phyloP scores from a whole-genome alignment of 2,113 vertebrate genomes.

The Mastomys natalensis region DNA sequence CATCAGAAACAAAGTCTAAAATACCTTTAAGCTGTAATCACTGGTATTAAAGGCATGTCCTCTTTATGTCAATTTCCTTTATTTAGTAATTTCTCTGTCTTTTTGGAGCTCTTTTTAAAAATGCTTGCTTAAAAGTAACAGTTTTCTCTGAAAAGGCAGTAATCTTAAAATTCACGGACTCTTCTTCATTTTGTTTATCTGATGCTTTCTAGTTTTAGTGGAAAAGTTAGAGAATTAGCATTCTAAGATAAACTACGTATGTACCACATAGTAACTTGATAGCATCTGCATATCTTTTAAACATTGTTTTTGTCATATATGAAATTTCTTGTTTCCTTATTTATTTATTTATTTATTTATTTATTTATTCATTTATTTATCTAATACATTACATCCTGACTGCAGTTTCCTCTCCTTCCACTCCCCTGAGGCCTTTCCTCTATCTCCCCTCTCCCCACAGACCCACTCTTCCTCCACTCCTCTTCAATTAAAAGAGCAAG shows the following conservation, averaged over 20 bases:
- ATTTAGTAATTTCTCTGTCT: conserved; percentile 54
- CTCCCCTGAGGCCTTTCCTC: neutral
- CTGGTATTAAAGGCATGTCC: conserved; percentile 29
- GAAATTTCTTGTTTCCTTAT: conserved; percentile 10
- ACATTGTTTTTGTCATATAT: neutral
- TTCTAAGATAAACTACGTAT: neutral
- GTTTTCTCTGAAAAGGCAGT: conserved; percentile 38
- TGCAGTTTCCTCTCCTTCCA: neutral
- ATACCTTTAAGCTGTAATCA: conserved; percentile 62
- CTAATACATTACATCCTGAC: neutral
- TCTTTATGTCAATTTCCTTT: conserved; percentile 53
- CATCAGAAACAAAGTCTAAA: conserved; percentile 50
- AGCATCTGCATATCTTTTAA: conserved; percentile 21
- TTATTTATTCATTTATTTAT: neutral
- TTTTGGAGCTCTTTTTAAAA: conserved; percentile 47
- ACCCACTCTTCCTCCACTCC: neutral
- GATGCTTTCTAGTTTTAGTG: neutral
- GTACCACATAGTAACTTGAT: neutral
- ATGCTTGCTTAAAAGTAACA: conserved; percentile 38
- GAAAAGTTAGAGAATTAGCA: neutral
- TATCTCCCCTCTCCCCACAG: neutral
- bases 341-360: neutral
- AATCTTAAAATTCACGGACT: conserved; percentile 33
- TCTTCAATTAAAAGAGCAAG: neutral
- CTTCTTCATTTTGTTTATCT: neutral